A percentile compares a stretch with the other conserved stretches of the same genome.
These are phyloP conservation scores for Parochlus steinenii DNA, from an alignment of 2,888 invertebrate genomes.

Conservation along the genomic window DNA sequence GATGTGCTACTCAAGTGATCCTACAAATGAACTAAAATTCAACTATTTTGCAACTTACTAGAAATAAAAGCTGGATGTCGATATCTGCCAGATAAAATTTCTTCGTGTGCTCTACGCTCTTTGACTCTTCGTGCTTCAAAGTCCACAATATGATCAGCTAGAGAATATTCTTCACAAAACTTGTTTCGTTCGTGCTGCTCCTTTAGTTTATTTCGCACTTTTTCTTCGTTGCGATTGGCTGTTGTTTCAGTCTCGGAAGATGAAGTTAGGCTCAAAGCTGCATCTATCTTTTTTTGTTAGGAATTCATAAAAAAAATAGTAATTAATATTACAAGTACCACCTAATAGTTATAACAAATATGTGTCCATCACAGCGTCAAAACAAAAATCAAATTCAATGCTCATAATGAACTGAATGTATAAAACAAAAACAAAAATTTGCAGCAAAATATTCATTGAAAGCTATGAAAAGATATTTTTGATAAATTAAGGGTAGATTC, in stretches of 20 bases:
- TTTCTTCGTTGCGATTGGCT: constrained; percentile 9
- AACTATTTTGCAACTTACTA: constrained; percentile 2
- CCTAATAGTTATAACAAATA: too few species aligned
- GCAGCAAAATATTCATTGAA: too few species aligned
- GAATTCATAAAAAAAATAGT: neutral
- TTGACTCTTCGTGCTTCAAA: constrained; percentile 29
- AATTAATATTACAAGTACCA: neutral
- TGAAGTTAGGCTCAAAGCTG: constrained; percentile 10
- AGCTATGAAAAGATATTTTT: too few species aligned
- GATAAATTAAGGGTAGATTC: too few species aligned
- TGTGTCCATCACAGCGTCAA: too few species aligned
- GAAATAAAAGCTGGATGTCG: constrained; percentile 29
- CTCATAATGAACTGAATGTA: too few species aligned
- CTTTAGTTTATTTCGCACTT: constrained; percentile 7
- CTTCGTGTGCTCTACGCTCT: constrained; percentile 30
- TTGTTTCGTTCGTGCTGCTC: constrained; percentile 9
- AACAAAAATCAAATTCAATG: too few species aligned
- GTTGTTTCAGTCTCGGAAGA: constrained; percentile 11
- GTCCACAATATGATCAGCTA: constrained; percentile 30
- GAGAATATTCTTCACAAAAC: constrained; percentile 24
- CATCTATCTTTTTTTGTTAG: constrained; percentile 9
- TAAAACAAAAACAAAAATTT: too few species aligned
- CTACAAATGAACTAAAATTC: neutral
- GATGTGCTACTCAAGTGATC: neutral
- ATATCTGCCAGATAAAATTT: constrained; percentile 29